Percentiles rank a stretch among this genome's conserved stretches.
phyloP scores from a whole-genome alignment of 2,113 vertebrate genomes.

The Eclectus roratus region DNA sequence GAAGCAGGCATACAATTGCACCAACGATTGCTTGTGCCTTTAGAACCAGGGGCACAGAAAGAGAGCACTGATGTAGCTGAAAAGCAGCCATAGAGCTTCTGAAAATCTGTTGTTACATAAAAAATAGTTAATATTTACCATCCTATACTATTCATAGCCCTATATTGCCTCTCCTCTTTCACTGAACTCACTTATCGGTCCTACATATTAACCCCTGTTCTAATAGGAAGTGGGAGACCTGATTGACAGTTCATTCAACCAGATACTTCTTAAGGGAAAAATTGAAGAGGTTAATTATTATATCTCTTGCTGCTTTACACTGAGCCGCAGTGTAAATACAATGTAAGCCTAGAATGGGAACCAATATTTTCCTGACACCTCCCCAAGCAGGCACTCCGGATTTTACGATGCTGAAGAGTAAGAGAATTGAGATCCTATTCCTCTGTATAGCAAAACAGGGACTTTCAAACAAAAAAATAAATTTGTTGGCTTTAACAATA shows the following conservation, averaged over 20 bases:
- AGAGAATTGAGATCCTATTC: conserved; percentile 44
- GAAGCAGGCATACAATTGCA: background rate
- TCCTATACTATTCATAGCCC: background rate
- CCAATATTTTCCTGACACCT: conserved; percentile 61
- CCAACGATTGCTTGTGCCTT: background rate
- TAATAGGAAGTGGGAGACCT: conserved; percentile 6
- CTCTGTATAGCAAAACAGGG: conserved; percentile 58
- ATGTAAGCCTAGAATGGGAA: conserved; percentile 39
- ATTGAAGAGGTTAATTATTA: conserved; percentile 54
- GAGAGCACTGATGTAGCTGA: background rate
- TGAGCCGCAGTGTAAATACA: conserved; percentile 44
- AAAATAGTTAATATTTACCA: background rate
- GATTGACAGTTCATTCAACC: conserved; percentile 47
- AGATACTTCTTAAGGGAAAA: conserved; percentile 53
- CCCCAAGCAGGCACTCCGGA: conserved; percentile 56
- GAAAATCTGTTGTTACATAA: background rate
- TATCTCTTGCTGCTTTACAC: conserved; percentile 45
- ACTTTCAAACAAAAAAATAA: conserved; percentile 58
- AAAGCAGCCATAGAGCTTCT: background rate
- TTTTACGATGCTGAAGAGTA: conserved; percentile 60
- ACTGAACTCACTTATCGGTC: background rate
- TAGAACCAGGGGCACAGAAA: background rate
- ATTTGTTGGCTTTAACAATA: conserved; percentile 64
- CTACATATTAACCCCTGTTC: background rate
- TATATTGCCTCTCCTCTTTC: background rate